Percentiles rank a stretch among this genome's conserved stretches.
These are phyloP conservation scores for Ormyrus labotus DNA, from an alignment of 2,888 invertebrate species.

Conservation along the genomic window DNA sequence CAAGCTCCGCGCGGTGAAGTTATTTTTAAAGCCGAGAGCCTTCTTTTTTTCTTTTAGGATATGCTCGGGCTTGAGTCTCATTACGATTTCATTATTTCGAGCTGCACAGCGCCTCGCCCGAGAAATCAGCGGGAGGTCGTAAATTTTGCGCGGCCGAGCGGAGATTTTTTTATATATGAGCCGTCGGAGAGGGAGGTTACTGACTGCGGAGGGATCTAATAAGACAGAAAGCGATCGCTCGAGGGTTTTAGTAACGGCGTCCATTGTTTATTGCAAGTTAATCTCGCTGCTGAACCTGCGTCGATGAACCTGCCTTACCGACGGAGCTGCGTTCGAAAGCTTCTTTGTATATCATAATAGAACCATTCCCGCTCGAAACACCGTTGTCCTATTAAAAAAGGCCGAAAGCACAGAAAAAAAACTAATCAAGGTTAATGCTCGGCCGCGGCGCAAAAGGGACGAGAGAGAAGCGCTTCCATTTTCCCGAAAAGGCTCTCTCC, in stretches of 20 bases:
- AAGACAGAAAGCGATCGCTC: conserved; percentile 6
- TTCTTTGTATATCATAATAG: too few relatives aligned
- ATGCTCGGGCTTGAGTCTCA: background rate
- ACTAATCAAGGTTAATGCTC: too few relatives aligned
- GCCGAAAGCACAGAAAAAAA: too few relatives aligned
- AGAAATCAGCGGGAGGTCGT: background rate
- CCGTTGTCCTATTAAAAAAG: too few relatives aligned
- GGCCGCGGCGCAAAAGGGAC: too few relatives aligned
- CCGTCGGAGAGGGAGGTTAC: background rate
- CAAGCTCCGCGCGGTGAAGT: background rate
- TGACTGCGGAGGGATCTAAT: conserved; percentile 16
- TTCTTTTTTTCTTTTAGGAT: background rate
- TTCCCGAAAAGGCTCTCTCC: background rate
- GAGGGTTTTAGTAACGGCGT: conserved; percentile 10
- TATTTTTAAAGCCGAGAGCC: conserved; percentile 17
- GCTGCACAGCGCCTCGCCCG: background rate
- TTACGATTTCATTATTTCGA: conserved; percentile 44
- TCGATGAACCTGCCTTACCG: background rate
- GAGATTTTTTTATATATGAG: conserved; percentile 7
- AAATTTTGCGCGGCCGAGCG: conserved; percentile 6
- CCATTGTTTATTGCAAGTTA: conserved; percentile 33
- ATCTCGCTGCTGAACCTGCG: background rate
- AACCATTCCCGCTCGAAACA: too few relatives aligned
- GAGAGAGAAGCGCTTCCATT: conserved; percentile 1
- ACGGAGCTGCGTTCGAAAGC: background rate